Conservation (phyloP, 2,113 vertebrate species). For the Kryptolebias marmoratus region DNA sequence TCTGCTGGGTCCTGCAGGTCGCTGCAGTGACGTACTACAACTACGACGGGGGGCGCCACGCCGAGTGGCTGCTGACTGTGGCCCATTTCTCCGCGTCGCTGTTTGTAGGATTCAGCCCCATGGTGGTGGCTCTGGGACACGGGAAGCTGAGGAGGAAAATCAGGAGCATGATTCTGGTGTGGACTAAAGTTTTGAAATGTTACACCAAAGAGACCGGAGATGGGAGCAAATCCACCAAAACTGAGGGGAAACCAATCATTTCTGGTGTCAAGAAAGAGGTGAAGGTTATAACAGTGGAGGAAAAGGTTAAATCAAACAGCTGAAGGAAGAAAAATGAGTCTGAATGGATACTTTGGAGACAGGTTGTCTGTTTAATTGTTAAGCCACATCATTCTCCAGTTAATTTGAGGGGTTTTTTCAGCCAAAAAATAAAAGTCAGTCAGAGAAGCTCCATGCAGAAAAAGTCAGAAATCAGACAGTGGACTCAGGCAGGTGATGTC, state of each 20-base stretch:
- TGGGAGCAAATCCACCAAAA: constrained; percentile 2
- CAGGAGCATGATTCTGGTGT: constrained; percentile 47
- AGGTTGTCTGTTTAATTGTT: too few species aligned
- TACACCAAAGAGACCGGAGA: not conserved
- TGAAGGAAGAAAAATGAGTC: too few species aligned
- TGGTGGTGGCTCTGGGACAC: constrained; percentile 83
- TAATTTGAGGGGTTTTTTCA: too few species aligned
- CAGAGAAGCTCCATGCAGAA: too few species aligned
- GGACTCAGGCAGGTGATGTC: too few species aligned
- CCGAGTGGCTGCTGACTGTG: constrained; percentile 77
- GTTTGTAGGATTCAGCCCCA: constrained; percentile 83
- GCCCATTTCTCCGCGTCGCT: constrained; percentile 81
- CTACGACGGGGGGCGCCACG: constrained; percentile 72
- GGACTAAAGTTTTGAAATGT: constrained; percentile 38
- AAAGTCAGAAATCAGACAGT: too few species aligned
- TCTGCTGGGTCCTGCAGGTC: constrained; percentile 82
- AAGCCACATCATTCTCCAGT: too few species aligned
- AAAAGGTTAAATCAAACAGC: constrained; percentile 18
- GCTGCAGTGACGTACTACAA: constrained; percentile 84
- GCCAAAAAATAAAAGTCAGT: too few species aligned
- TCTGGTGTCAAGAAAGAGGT: constrained; percentile 49
- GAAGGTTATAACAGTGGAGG: constrained; percentile 29
- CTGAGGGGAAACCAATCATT: constrained; percentile 27
- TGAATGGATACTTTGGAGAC: too few species aligned
- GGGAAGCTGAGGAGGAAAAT: constrained; percentile 79